Conservation (phyloP, 2,888 invertebrate genomes). For the Anarsia innoxiella region DNA sequence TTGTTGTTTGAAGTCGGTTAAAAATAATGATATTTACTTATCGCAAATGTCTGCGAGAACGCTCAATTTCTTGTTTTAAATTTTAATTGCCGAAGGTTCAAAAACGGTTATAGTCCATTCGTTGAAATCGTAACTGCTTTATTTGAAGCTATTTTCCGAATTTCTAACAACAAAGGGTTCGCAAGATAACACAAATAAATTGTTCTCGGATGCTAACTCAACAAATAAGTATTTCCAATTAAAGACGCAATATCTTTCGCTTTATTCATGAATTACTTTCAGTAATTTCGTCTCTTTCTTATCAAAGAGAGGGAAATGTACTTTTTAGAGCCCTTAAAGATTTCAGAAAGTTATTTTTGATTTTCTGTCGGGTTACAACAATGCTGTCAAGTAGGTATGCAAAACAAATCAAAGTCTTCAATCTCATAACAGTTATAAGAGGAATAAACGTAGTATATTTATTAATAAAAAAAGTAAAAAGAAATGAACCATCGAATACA, state of each 20-base stretch:
- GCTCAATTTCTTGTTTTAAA: conserved; percentile 17
- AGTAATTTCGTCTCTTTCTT: not conserved
- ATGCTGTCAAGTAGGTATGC: not conserved
- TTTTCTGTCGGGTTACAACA: not conserved
- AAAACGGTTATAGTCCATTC: conserved; percentile 49
- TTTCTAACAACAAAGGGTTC: conserved; percentile 50
- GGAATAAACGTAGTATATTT: not conserved
- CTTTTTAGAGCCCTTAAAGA: not conserved
- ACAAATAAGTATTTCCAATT: conserved; percentile 39
- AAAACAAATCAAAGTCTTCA: not conserved
- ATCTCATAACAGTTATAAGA: not conserved
- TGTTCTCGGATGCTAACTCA: conserved; percentile 34
- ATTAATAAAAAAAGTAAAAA: not conserved
- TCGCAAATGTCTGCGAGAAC: not conserved
- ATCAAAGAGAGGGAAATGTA: not conserved
- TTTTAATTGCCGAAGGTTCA: conserved; percentile 37
- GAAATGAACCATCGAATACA: conserved; percentile 4
- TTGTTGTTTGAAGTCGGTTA: no score
- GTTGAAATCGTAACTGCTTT: conserved; percentile 52
- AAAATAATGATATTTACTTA: not conserved
- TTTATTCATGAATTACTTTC: conserved; percentile 1
- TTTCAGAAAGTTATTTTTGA: not conserved
- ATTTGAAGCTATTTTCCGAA: conserved; percentile 38
- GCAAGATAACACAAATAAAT: conserved; percentile 57
- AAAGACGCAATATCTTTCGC: conserved; percentile 16